These are phyloP conservation scores for Passer domesticus DNA, from an alignment of 2,113 vertebrate genomes.

Conservation along the genomic window DNA sequence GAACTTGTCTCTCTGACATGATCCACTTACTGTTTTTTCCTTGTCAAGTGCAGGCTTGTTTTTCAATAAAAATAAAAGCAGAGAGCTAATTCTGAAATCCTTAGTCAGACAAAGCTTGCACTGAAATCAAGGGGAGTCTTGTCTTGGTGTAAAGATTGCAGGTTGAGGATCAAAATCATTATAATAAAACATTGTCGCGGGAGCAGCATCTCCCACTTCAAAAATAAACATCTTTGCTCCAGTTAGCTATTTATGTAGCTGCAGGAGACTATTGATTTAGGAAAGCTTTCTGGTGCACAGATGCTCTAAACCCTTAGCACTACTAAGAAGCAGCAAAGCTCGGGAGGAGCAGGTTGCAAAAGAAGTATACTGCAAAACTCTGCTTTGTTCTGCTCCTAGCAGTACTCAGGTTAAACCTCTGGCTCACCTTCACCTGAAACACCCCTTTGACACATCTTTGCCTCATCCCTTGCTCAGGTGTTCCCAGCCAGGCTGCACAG, in stretches of 20 bases:
- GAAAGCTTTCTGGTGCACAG: not conserved
- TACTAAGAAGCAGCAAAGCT: not conserved
- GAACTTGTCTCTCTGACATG: slow-evolving; percentile 20
- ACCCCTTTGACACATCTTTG: not conserved
- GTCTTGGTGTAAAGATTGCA: slow-evolving; percentile 27
- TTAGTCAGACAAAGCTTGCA: slow-evolving; percentile 9
- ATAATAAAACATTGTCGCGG: slow-evolving; percentile 47
- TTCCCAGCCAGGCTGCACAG: not conserved
- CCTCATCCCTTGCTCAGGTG: not conserved
- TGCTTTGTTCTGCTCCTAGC: not conserved
- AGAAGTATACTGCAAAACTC: not conserved
- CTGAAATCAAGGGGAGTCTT: slow-evolving; percentile 26
- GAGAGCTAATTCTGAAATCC: slow-evolving; percentile 53
- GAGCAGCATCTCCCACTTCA: slow-evolving; percentile 39
- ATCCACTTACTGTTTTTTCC: slow-evolving; percentile 48
- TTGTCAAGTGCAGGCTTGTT: slow-evolving; percentile 32
- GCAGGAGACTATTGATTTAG: slow-evolving; percentile 48
- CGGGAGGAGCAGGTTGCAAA: not conserved
- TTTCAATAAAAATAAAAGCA: slow-evolving; percentile 51
- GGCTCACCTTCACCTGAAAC: not conserved
- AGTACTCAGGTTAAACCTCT: not conserved
- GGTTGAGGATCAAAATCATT: slow-evolving; percentile 53
- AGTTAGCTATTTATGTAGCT: slow-evolving; percentile 52
- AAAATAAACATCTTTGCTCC: slow-evolving; percentile 55
- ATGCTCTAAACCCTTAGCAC: not conserved